Evolutionary conservation across 2,113 vertebrate genomes (phyloP).

Genomic region (Patagioenas fasciata): DNA sequence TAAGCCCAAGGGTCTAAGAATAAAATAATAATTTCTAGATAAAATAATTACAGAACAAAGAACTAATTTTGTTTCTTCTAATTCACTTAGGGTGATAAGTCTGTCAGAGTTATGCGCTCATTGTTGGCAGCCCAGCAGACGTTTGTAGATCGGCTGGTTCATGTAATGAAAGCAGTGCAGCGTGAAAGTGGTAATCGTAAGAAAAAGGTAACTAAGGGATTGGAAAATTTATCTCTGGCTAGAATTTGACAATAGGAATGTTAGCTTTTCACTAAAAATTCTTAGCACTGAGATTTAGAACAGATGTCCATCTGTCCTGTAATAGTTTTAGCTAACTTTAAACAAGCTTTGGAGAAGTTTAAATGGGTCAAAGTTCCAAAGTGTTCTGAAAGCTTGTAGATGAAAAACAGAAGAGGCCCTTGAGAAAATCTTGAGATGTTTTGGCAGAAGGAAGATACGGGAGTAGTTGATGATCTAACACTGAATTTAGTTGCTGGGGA

Average conservation of each 20-base stretch:
- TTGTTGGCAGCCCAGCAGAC: constrained; percentile 95
- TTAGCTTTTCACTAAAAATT: background rate
- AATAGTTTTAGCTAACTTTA: background rate
- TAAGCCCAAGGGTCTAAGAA: background rate
- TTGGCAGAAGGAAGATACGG: background rate
- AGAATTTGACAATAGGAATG: background rate
- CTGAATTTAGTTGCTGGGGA: background rate
- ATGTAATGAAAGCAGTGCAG: constrained; percentile 98
- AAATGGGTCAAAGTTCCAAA: background rate
- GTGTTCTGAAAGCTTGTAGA: background rate
- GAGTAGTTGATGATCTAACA: background rate
- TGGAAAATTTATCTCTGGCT: background rate
- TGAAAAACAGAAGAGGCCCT: background rate
- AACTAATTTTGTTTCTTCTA: constrained; percentile 56
- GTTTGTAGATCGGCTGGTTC: constrained; percentile 93
- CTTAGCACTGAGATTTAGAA: background rate
- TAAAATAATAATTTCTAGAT: constrained; percentile 22
- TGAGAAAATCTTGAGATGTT: background rate
- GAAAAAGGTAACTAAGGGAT: constrained; percentile 85
- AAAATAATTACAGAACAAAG: constrained; percentile 12
- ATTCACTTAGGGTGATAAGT: constrained; percentile 89
- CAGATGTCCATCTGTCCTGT: background rate
- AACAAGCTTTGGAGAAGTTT: background rate
- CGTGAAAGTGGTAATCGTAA: constrained; percentile 97
- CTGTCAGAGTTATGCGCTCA: constrained; percentile 95